These are phyloP conservation scores for Eupelmus urozonus DNA, from an alignment of 2,888 invertebrate genomes.

Conservation along the genomic window DNA sequence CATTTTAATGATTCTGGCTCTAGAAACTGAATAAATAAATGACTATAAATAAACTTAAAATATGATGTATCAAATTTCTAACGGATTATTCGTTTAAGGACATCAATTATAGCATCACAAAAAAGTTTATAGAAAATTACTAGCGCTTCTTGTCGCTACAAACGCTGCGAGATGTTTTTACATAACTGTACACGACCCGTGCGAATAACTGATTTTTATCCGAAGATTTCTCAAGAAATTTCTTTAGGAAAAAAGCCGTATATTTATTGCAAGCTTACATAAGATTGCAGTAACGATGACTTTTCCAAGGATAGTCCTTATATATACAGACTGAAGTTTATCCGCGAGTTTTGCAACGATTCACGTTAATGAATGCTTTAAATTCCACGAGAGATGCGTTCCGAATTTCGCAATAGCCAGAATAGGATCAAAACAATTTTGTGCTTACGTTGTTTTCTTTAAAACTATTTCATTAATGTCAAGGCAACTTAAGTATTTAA, in stretches of 20 bases:
- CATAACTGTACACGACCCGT: constrained; percentile 30
- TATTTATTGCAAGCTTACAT: constrained; percentile 53
- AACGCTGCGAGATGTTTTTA: constrained; percentile 5
- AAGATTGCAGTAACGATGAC: constrained; percentile 50
- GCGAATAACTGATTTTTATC: constrained; percentile 30
- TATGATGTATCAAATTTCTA: not conserved
- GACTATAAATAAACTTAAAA: not conserved
- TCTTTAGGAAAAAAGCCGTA: constrained; percentile 18
- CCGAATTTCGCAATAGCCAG: constrained; percentile 25
- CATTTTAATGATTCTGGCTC: not conserved
- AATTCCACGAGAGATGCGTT: constrained; percentile 44
- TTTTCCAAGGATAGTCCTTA: constrained; percentile 57
- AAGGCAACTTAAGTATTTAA: not conserved
- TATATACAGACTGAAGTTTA: constrained; percentile 35
- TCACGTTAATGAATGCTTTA: constrained; percentile 44
- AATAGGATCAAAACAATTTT: not conserved
- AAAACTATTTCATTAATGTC: constrained; percentile 23
- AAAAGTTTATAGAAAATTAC: not conserved
- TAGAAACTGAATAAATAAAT: not conserved
- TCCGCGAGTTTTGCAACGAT: constrained; percentile 31
- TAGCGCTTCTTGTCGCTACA: not conserved
- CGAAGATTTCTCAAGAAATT: constrained; percentile 52
- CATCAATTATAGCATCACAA: not conserved
- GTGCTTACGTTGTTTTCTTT: not conserved
- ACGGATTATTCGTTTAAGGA: not conserved